Evolutionary conservation across 2,113 vertebrate species (phyloP).

Genomic region (Melierax canorus): DNA sequence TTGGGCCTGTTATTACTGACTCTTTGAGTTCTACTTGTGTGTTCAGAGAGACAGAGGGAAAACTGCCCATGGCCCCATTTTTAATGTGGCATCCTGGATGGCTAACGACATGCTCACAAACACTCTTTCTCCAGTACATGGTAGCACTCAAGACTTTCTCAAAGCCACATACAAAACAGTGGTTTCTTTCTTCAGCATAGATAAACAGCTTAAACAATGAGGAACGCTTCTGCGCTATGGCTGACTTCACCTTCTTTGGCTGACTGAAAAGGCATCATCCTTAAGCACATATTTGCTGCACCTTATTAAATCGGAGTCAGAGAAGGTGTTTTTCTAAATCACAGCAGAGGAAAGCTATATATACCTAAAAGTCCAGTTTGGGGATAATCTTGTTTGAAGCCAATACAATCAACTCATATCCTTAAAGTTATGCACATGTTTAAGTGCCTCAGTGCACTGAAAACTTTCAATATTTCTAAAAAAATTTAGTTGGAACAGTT

Average conservation of each 20-base stretch:
- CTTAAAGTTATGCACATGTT: background rate
- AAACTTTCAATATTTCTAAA: background rate
- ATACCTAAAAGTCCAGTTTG: background rate
- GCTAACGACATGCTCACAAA: background rate
- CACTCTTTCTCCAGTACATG: background rate
- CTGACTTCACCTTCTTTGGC: background rate
- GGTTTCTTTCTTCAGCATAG: background rate
- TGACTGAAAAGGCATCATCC: background rate
- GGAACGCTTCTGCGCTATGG: background rate
- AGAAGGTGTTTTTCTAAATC: background rate
- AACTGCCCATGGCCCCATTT: background rate
- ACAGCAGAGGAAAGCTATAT: background rate
- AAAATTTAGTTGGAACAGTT: background rate
- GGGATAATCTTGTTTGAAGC: background rate
- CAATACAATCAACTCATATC: background rate
- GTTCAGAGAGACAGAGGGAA: background rate
- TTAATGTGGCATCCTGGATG: background rate
- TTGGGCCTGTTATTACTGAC: background rate
- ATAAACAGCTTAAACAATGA: background rate
- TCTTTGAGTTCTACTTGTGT: background rate
- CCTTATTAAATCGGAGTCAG: background rate
- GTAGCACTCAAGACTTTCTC: background rate
- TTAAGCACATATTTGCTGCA: background rate
- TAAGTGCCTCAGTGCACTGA: background rate
- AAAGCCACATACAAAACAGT: background rate